These are phyloP conservation scores for Heliconius nattereri DNA, from an alignment of 1,140 invertebrate species.

Conservation along the genomic window DNA sequence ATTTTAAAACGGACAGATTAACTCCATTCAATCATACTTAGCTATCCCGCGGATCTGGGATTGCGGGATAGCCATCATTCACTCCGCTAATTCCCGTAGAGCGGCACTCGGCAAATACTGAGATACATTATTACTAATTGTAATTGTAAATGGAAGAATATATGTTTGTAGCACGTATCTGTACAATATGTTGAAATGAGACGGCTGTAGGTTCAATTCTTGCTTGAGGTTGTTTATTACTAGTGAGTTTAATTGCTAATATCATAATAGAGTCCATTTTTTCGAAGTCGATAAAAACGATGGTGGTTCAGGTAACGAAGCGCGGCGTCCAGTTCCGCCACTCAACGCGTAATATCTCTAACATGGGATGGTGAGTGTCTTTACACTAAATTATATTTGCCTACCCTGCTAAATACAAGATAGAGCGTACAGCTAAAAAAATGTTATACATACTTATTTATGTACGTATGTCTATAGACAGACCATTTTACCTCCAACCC, in stretches of 20 bases:
- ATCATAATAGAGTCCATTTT: too few relatives aligned
- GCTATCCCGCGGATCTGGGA: neutral
- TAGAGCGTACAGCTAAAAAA: neutral
- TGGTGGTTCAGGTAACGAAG: too few relatives aligned
- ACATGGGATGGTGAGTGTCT: neutral
- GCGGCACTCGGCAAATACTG: conserved; percentile 27
- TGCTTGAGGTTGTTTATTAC: too few relatives aligned
- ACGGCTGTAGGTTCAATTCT: neutral
- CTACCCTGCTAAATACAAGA: neutral
- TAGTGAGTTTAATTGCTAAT: too few relatives aligned
- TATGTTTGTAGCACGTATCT: too few relatives aligned
- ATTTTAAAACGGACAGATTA: conserved; percentile 7
- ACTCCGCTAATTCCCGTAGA: conserved; percentile 41
- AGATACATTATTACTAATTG: neutral
- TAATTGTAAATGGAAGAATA: neutral
- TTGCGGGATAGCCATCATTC: conserved; percentile 33
- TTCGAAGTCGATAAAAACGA: too few relatives aligned
- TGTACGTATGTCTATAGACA: neutral
- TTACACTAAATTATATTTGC: neutral
- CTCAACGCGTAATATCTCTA: neutral
- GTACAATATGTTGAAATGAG: too few relatives aligned
- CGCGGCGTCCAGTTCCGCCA: neutral
- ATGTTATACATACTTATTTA: neutral
- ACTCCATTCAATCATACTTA: neutral
- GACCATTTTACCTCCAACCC: neutral